Conservation (phyloP, 1,140 invertebrate genomes). For the Drosophila serrata region DNA sequence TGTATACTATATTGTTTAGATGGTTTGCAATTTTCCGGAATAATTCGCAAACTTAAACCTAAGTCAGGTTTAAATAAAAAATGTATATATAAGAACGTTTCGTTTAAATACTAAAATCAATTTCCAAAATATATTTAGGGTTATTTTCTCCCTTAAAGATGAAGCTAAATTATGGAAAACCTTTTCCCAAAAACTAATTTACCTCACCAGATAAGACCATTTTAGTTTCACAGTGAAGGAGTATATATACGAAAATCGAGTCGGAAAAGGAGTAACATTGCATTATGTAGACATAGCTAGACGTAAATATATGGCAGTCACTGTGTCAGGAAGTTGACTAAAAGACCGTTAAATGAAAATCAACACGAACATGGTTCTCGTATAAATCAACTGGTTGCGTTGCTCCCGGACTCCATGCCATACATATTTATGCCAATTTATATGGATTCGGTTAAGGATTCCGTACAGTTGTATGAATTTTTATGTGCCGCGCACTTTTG, state of each 20-base stretch:
- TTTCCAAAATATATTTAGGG: background rate
- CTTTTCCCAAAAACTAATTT: background rate
- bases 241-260: background rate
- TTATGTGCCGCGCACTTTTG: slow-evolving; percentile 65
- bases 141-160: background rate
- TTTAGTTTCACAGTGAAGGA: background rate
- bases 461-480: slow-evolving; percentile 5
- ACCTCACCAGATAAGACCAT: background rate
- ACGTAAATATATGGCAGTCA: slow-evolving; percentile 81
- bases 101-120: too few species aligned
- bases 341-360: slow-evolving; percentile 84
- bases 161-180: background rate
- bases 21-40: rapidly evolving
- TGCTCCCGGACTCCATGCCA: slow-evolving; percentile 47
- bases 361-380: slow-evolving; percentile 73
- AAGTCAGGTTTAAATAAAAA: too few species aligned
- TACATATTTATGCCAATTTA: slow-evolving; percentile 47
- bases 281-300: slow-evolving; percentile 68
- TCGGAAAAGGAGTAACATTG: slow-evolving; percentile 29
- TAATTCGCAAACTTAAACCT: background rate
- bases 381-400: slow-evolving; percentile 83
- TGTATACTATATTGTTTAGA: background rate
- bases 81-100: too few species aligned
- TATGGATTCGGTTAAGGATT: slow-evolving; percentile 38
- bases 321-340: slow-evolving; percentile 83